Evolutionary conservation across 2,797 vertebrate species (phyloP), one percentile per base, ranked within the genome.

Genomic region (Psittacula echo): DNA sequence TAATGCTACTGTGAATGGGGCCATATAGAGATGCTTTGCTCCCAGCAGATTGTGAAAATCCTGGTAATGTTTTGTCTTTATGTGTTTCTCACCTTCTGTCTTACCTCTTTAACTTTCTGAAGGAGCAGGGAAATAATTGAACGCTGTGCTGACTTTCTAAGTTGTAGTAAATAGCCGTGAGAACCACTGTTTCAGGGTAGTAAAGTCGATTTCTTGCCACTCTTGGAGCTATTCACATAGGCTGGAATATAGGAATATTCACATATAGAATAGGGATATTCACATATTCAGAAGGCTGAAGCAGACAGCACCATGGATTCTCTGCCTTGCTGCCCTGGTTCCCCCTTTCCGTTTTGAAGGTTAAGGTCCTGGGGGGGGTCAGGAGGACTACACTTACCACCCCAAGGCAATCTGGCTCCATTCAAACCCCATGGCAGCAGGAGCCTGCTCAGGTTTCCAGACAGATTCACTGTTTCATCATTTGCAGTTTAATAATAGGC

Each of bases 1-100:
- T 94, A 89, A 92, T 91, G 70, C 73, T 96, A 20, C 70, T 60
- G 83, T 79, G 90, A 93, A 96, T 95, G 77, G 83, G 85, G 90
- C 95, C 83, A 54, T 93, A 94, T 62, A 94, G 70, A 8, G 39
- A 79, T 71, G 83, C 76, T 96, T 93, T 70, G 83, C 74, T 96
- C 89, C 73, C 91, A 94, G 87, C 83, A 93, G 85, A 95, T 48
- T 68, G 54, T 91, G 82, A 67, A 79, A 83, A 94, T 88, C 71
- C 67, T 2, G 48, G 91, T 94, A 91, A 97, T 96, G 91, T 91
- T 92, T 94, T 84, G 66, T 88, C 95, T 88, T 93, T 96, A 96
- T 94, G 91, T 50, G 70, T 90, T 96, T 94, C 93, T 94, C 89
- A 96, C 94, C 94, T 96, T 96, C 89, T 93, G 94, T 95, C 94